phyloP scores from a whole-genome alignment of 2,888 invertebrate genomes.

The Melipona beecheii region DNA sequence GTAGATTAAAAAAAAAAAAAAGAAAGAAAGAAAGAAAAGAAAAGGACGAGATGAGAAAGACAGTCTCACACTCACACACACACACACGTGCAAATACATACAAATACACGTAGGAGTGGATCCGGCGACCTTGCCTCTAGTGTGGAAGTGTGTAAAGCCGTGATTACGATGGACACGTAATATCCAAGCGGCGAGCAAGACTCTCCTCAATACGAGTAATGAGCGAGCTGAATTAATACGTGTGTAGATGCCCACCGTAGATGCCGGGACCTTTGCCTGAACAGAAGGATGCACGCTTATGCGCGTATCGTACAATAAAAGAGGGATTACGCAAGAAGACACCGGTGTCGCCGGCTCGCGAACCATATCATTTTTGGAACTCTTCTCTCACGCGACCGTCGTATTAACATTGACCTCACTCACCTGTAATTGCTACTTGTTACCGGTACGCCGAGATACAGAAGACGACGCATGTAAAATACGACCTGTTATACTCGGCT shows the following conservation, averaged over 20 bases:
- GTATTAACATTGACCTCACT: constrained; percentile 84
- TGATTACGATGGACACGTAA: constrained; percentile 75
- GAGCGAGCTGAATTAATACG: constrained; percentile 78
- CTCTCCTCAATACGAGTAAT: constrained; percentile 73
- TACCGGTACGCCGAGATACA: constrained; percentile 58
- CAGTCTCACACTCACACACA: too few relatives aligned
- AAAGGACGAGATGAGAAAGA: not conserved
- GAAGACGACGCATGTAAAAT: constrained; percentile 67
- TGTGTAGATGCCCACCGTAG: constrained; percentile 63
- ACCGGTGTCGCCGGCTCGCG: constrained; percentile 68
- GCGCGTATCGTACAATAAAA: constrained; percentile 68
- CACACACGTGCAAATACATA: too few relatives aligned
- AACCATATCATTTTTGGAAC: constrained; percentile 83
- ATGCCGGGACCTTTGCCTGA: constrained; percentile 65
- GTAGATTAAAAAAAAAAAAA: not conserved
- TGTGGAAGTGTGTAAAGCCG: constrained; percentile 61
- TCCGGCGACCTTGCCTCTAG: constrained; percentile 67
- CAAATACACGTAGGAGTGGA: constrained; percentile 7
- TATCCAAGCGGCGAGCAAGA: constrained; percentile 58
- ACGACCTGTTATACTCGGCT: constrained; percentile 46
- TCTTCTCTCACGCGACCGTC: constrained; percentile 82
- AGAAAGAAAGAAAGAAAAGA: too few relatives aligned
- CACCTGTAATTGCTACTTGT: constrained; percentile 82
- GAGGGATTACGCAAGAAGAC: constrained; percentile 71
- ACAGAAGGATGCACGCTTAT: constrained; percentile 46